Evolutionary conservation across 2,797 vertebrate genomes (phyloP), one percentile per base, ranked within the genome.

Genomic region (Phoebastria nigripes): DNA sequence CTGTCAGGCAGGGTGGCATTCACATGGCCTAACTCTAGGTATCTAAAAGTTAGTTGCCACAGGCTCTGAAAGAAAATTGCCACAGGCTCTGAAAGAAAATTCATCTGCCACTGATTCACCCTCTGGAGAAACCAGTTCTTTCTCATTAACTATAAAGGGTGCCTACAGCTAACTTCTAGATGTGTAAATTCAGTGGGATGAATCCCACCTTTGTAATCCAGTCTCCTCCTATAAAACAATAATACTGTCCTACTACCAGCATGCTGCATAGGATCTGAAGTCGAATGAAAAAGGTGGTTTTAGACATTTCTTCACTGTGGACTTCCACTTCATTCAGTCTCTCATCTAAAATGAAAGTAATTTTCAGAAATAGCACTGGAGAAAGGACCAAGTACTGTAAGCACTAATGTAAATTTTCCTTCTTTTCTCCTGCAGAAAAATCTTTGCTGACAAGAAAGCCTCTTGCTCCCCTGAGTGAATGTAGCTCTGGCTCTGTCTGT

Each of bases 401-500:
- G 70, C 39, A 80, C 15, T 39, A 54, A 69, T 70, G 82, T 72
- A 88, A 89, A 82, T 82, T 79, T 31, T 81, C 66, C 66, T 74
- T 58, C 39, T 88, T 74, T 88, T 76, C 88, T 82, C 66, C 66
- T 51, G 39, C 24, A 94, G 70, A 82, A 89, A 69, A 94, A 33
- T 56, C 88, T 72, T 83, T 88, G 77, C 86, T 96, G 91, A 37
- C 80, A 79, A 73, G 70, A 90, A 91, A 82, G 55, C 58, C 20
- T 73, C 61, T 39, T 52, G 41, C 39, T 95, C 85, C 88, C 90
- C 73, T 71, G 80, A 72, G 90, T 94, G 51, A 87, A 37, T 11
- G 42, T 55, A 93, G 90, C 70, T 82, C 63, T 78, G 65, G 37
- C 35, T 95, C 54, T 91, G 70, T 73, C 95, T 95, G 77, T 80